Conservation (phyloP, 1,140 invertebrate species). For the Diorhabda carinulata region DNA sequence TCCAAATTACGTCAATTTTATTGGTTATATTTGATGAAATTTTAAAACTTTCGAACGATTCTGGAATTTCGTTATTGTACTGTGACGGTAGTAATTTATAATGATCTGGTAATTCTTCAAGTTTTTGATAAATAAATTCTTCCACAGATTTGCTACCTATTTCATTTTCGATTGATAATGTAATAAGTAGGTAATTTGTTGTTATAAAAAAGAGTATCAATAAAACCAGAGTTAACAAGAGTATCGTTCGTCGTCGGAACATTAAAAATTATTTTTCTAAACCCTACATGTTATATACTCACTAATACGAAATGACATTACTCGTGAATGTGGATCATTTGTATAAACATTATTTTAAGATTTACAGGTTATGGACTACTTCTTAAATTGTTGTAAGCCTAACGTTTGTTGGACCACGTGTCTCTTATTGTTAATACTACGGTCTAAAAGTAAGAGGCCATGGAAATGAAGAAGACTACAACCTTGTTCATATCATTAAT, state of each 20-base stretch:
- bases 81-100: slow-evolving; percentile 18
- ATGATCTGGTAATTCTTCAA: slow-evolving; percentile 16
- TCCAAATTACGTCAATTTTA: slow-evolving; percentile 33
- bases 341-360: background rate
- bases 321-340: too few species aligned
- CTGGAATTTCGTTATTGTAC: slow-evolving; percentile 23
- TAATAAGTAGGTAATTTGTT: slow-evolving; percentile 21
- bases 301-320: background rate
- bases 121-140: slow-evolving; percentile 21
- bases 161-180: slow-evolving; percentile 20
- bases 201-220: slow-evolving; percentile 19
- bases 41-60: slow-evolving; percentile 26
- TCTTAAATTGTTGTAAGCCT: background rate
- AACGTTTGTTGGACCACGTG: background rate
- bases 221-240: slow-evolving; percentile 9
- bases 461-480: background rate
- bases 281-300: background rate
- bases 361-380: background rate
- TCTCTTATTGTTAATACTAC: background rate
- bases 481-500: background rate
- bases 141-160: slow-evolving; percentile 15
- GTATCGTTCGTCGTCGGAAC: slow-evolving; percentile 11
- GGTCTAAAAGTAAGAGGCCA: background rate
- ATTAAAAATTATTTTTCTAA: slow-evolving; percentile 13
- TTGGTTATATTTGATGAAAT: slow-evolving; percentile 6